phyloP scores from a whole-genome alignment of 2,888 invertebrate genomes.

The Aphodius granarius region DNA sequence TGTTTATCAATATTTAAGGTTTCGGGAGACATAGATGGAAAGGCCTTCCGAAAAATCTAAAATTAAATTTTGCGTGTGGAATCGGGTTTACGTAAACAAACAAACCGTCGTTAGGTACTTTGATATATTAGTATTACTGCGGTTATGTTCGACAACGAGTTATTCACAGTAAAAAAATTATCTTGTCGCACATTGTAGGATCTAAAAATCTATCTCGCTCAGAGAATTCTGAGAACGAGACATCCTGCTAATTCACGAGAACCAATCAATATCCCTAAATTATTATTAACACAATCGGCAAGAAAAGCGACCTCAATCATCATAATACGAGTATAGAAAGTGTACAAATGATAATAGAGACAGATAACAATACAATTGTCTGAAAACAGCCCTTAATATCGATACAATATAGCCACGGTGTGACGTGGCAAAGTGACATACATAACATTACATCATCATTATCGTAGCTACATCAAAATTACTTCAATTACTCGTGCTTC shows the following conservation, averaged over 20 bases:
- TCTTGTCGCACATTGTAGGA: no score
- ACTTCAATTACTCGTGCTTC: neutral
- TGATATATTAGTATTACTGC: neutral
- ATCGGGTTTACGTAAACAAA: neutral
- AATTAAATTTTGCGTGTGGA: neutral
- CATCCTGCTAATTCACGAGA: neutral
- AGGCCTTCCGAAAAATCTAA: neutral
- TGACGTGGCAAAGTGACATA: neutral
- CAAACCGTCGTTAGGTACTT: neutral
- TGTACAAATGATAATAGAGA: no score
- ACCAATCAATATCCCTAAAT: neutral
- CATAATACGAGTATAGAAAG: no score
- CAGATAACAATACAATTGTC: neutral
- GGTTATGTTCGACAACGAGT: neutral
- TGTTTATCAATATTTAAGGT: neutral
- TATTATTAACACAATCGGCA: neutral
- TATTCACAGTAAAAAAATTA: neutral
- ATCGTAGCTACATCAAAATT: neutral
- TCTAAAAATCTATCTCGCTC: no score
- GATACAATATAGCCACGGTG: neutral
- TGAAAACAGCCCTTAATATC: neutral
- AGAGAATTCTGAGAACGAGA: no score
- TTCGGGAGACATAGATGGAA: neutral
- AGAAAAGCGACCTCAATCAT: neutral
- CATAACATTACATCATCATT: neutral